Conservation (phyloP, 2,797 vertebrate species). For the Clamator glandarius region DNA sequence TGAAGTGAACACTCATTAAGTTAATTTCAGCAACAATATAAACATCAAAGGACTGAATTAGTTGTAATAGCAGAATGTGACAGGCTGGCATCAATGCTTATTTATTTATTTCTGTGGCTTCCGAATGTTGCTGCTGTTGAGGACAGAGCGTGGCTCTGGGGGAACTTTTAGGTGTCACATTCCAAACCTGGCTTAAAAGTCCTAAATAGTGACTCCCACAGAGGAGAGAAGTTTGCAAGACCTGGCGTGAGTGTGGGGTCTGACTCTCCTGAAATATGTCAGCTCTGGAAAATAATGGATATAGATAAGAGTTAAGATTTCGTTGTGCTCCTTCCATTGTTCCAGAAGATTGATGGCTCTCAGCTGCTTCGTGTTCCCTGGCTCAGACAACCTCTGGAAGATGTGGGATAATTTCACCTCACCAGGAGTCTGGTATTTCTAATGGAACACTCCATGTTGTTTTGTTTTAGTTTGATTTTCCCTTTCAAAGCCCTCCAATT, state of each 20-base stretch:
- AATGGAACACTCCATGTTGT: background rate
- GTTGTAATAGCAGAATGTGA: background rate
- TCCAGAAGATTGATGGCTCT: background rate
- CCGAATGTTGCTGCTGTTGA: background rate
- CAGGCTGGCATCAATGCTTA: background rate
- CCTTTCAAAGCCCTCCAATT: background rate
- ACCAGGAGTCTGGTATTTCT: background rate
- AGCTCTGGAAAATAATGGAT: background rate
- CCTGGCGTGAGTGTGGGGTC: background rate
- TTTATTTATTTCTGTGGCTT: background rate
- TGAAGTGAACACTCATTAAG: background rate
- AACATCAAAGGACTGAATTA: background rate
- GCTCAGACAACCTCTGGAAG: background rate
- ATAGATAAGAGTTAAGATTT: background rate
- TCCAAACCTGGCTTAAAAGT: background rate
- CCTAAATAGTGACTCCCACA: background rate
- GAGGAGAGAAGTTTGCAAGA: background rate
- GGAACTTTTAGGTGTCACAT: background rate
- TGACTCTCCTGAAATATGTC: background rate
- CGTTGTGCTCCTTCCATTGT: background rate
- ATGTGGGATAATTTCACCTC: background rate
- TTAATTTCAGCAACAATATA: conserved; percentile 13
- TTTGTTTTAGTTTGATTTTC: background rate
- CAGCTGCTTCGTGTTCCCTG: background rate
- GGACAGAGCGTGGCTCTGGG: background rate